These are phyloP conservation scores for Eurystomus glaucurus DNA, from an alignment of 2,797 vertebrate species.

Conservation along the genomic window DNA sequence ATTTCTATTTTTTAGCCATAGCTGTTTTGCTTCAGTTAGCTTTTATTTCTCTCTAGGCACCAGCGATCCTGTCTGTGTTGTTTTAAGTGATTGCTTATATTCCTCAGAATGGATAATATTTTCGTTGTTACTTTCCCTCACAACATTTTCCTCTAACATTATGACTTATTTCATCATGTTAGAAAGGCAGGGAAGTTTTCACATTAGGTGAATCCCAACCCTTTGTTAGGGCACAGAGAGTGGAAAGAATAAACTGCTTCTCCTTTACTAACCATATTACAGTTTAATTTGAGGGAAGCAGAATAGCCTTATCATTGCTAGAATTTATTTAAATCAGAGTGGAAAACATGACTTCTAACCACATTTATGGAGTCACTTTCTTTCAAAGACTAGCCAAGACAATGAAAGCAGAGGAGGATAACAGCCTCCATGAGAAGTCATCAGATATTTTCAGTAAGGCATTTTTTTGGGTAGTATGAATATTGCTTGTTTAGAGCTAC, in stretches of 20 bases:
- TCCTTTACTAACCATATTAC: background rate
- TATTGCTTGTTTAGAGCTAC: background rate
- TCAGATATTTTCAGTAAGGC: background rate
- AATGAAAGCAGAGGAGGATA: background rate
- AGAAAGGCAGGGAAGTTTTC: background rate
- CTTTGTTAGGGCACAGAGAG: background rate
- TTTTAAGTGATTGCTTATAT: background rate
- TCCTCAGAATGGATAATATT: background rate
- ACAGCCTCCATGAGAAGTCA: accelerated
- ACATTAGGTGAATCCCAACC: accelerated
- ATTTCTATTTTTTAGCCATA: background rate
- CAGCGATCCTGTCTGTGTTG: background rate
- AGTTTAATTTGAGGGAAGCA: background rate
- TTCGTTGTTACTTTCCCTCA: background rate
- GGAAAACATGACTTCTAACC: background rate
- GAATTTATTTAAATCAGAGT: background rate
- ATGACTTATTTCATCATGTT: background rate
- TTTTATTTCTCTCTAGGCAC: background rate
- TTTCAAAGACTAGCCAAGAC: background rate
- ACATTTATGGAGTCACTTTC: background rate
- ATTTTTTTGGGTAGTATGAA: background rate
- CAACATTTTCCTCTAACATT: background rate
- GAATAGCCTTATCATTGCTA: background rate
- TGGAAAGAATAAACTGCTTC: background rate
- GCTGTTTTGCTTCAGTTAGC: background rate